phyloP scores from a whole-genome alignment of 2,797 vertebrate species.

The Hydrocynus forskahlii region DNA sequence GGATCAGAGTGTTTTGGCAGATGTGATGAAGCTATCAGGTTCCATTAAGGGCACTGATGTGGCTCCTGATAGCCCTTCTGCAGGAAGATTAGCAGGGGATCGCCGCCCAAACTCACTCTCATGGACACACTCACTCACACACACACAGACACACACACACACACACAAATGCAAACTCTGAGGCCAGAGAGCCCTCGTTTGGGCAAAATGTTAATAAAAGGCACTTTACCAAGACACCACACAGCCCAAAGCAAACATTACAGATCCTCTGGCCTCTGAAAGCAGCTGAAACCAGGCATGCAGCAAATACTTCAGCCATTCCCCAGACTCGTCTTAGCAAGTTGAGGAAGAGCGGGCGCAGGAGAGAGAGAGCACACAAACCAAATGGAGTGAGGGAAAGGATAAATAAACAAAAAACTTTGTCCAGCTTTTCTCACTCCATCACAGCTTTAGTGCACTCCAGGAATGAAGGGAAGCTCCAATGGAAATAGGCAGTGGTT shows the following conservation, averaged over 20 bases:
- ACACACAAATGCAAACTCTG: slow-evolving; percentile 18
- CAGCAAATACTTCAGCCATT: slow-evolving; percentile 42
- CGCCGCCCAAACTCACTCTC: background rate
- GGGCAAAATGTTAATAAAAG: slow-evolving; percentile 61
- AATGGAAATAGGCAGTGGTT: slow-evolving; percentile 37
- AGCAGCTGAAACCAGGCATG: slow-evolving; percentile 36
- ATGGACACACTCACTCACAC: slow-evolving; percentile 22
- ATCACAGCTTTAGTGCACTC: slow-evolving; percentile 31
- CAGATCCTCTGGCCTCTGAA: slow-evolving; percentile 48
- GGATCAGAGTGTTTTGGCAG: slow-evolving; percentile 49
- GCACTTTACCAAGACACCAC: slow-evolving; percentile 59
- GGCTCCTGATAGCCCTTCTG: slow-evolving; percentile 51
- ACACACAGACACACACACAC: slow-evolving; percentile 27
- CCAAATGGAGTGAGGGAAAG: slow-evolving; percentile 21
- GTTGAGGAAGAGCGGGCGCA: background rate
- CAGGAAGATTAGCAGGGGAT: slow-evolving; percentile 42
- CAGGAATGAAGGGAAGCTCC: slow-evolving; percentile 36
- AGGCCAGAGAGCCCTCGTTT: slow-evolving; percentile 48
- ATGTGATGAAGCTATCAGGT: slow-evolving; percentile 52
- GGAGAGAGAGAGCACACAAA: slow-evolving; percentile 19
- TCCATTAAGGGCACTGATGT: slow-evolving; percentile 53
- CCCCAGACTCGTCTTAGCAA: slow-evolving; percentile 37
- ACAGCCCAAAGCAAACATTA: slow-evolving; percentile 60
- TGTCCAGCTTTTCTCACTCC: slow-evolving; percentile 30
- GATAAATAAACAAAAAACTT: slow-evolving; percentile 40